Evolutionary conservation across 2,888 invertebrate species (phyloP).

Genomic region (Tenthredo amoena): DNA sequence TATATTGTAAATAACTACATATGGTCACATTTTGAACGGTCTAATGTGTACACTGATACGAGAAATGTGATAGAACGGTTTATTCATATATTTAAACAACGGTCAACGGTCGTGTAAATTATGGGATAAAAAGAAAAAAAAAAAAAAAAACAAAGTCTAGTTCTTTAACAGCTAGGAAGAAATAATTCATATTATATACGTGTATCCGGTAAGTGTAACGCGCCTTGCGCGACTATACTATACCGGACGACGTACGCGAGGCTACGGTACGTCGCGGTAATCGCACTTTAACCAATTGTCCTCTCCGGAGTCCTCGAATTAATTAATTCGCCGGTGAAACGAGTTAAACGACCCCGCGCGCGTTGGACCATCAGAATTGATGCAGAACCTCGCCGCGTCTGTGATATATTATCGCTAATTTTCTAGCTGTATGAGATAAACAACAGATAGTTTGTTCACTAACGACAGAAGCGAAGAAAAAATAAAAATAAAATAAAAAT

Average conservation of each 20-base stretch:
- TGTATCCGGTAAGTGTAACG: constrained; percentile 19
- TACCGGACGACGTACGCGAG: constrained; percentile 4
- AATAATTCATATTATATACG: neutral
- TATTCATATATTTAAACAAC: neutral
- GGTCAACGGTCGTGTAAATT: constrained; percentile 9
- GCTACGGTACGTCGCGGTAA: constrained; percentile 3
- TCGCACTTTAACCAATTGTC: constrained; percentile 46
- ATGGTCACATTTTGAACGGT: neutral
- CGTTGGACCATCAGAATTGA: constrained; percentile 1
- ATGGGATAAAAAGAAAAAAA: neutral
- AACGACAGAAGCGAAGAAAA: neutral
- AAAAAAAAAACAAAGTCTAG: neutral
- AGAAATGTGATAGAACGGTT: neutral
- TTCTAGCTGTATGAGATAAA: no score
- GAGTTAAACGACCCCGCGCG: constrained; percentile 42
- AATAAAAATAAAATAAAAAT: no score
- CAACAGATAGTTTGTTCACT: neutral
- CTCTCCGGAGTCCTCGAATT: constrained; percentile 49
- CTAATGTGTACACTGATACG: neutral
- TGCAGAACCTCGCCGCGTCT: neutral
- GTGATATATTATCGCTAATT: no score
- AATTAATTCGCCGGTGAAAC: constrained; percentile 36
- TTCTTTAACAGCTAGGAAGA: neutral
- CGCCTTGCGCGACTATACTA: neutral
- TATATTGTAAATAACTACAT: neutral